A percentile compares a stretch with the other conserved stretches of the same genome.
These are phyloP conservation scores for Syrmaticus mikado DNA, from an alignment of 2,113 vertebrate species.

Conservation along the genomic window DNA sequence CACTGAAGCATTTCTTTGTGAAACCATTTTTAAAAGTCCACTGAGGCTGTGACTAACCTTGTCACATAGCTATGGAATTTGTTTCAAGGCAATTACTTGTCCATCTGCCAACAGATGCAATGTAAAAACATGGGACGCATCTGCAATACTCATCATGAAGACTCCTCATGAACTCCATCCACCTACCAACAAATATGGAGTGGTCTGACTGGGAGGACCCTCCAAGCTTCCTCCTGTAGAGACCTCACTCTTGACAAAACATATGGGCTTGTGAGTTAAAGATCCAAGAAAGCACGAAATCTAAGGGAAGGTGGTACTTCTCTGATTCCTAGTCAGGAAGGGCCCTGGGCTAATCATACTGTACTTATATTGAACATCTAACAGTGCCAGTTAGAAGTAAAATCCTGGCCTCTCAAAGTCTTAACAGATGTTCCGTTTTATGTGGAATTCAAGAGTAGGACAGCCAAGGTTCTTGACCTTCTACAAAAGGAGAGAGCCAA, in stretches of 20 bases:
- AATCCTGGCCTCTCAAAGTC: not conserved
- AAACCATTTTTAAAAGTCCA: not conserved
- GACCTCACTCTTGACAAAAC: not conserved
- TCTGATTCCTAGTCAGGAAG: not conserved
- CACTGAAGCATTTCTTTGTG: not conserved
- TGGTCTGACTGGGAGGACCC: not conserved
- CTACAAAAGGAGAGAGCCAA: not conserved
- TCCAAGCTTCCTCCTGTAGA: not conserved
- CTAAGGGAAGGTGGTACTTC: not conserved
- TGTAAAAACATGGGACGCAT: not conserved
- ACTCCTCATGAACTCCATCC: not conserved
- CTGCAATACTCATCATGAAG: not conserved
- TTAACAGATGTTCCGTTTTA: not conserved
- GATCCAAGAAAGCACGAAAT: not conserved
- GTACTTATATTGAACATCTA: not conserved
- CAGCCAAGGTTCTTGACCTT: not conserved
- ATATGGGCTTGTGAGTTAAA: not conserved
- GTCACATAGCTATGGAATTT: not conserved
- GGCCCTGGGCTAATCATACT: not conserved
- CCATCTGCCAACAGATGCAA: not conserved
- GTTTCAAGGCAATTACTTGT: not conserved
- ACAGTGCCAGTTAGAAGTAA: slow-evolving; percentile 4
- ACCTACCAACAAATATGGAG: not conserved
- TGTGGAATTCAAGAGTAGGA: not conserved
- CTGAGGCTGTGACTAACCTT: not conserved